A percentile compares a stretch with the other conserved stretches of the same genome.
Conservation (phyloP, 2,797 vertebrate genomes). For the Halcyon chelicuti region DNA sequence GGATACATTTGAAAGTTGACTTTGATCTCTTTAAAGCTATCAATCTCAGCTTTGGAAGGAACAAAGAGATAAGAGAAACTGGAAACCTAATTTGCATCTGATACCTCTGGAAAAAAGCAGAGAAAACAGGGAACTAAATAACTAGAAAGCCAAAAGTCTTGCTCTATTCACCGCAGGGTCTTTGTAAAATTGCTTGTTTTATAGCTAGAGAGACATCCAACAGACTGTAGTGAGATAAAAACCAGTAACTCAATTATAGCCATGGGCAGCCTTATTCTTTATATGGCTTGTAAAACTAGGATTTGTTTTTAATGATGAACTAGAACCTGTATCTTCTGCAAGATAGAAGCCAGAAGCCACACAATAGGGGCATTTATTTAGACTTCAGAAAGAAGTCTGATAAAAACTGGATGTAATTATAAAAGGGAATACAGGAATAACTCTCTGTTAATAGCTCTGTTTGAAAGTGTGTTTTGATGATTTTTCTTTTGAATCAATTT, state of each 20-base stretch:
- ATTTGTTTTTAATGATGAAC: conserved; percentile 72
- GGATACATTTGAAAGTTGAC: conserved; percentile 76
- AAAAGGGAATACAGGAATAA: conserved; percentile 9
- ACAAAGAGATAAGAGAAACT: conserved; percentile 75
- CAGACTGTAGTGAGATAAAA: conserved; percentile 67
- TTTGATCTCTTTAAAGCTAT: conserved; percentile 77
- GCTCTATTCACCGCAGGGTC: conserved; percentile 41
- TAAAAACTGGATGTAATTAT: conserved; percentile 60
- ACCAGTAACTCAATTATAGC: conserved; percentile 64
- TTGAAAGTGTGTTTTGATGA: conserved; percentile 24
- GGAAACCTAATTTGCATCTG: conserved; percentile 72
- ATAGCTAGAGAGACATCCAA: conserved; percentile 63
- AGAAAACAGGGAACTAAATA: conserved; percentile 61
- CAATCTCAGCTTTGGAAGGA: conserved; percentile 67
- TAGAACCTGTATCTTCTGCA: conserved; percentile 31
- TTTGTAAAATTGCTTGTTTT: conserved; percentile 72
- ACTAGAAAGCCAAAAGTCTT: conserved; percentile 61
- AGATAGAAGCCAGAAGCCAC: conserved; percentile 51
- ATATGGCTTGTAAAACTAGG: conserved; percentile 49
- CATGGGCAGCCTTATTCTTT: conserved; percentile 63
- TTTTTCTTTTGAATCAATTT: conserved; percentile 50
- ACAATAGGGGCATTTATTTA: conserved; percentile 40
- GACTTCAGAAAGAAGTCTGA: conserved; percentile 53
- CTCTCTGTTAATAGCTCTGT: background rate
- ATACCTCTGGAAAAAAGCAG: conserved; percentile 47